These are phyloP conservation scores for Melanotaenia parkinsoni DNA, from an alignment of 2,797 vertebrate genomes.

Conservation along the genomic window DNA sequence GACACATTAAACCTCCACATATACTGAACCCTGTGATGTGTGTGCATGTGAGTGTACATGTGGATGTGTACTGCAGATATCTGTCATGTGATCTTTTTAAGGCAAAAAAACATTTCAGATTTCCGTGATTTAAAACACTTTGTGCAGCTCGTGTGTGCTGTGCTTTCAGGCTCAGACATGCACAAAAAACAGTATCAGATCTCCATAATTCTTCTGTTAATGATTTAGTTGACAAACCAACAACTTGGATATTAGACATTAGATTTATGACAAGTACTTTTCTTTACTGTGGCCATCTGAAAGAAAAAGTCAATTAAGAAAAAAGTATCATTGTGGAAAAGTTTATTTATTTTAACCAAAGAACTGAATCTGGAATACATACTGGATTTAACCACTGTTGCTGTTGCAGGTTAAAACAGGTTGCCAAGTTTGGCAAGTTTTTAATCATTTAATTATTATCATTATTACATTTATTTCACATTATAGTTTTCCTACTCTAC, in stretches of 20 bases:
- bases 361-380: no score
- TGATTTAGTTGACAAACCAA: background rate
- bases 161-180: background rate
- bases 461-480: conserved; percentile 6
- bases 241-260: no score
- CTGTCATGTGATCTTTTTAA: background rate
- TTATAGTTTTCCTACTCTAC: background rate
- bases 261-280: no score
- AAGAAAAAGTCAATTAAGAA: no score
- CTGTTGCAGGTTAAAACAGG: no score
- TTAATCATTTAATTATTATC: no score
- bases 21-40: conserved; percentile 16
- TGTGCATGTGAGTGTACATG: background rate
- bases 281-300: no score
- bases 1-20: conserved; percentile 44
- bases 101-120: background rate
- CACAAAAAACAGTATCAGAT: background rate
- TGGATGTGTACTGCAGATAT: background rate
- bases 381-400: no score
- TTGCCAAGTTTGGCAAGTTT: no score
- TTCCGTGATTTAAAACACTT: background rate
- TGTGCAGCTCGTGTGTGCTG: background rate
- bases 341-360: no score
- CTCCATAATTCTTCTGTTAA: background rate
- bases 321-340: no score